Evolutionary conservation across 2,113 vertebrate species (phyloP).

Genomic region (Malurus elegans): DNA sequence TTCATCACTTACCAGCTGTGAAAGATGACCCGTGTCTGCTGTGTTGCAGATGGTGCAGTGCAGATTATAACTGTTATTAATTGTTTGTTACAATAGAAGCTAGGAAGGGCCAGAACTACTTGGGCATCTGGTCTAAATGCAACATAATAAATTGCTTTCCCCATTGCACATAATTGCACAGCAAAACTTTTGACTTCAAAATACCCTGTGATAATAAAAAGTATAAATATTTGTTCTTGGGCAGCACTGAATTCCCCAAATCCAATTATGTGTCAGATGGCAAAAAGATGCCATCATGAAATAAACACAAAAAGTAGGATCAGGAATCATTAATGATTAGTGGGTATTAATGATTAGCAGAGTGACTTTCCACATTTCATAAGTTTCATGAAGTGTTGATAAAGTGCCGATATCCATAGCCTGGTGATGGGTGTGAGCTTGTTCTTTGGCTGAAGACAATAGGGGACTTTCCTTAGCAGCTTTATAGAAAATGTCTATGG

Average conservation of each 20-base stretch:
- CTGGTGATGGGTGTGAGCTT: not conserved
- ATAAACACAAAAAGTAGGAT: not conserved
- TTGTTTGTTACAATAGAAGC: not conserved
- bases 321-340: not conserved
- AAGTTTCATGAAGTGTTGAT: not conserved
- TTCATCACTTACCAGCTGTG: not conserved
- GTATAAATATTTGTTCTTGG: not conserved
- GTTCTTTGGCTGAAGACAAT: not conserved
- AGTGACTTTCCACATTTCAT: not conserved
- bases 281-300: not conserved
- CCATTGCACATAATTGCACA: constrained; percentile 10
- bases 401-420: not conserved
- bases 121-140: not conserved
- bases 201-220: not conserved
- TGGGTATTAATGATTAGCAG: not conserved
- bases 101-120: not conserved
- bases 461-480: not conserved
- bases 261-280: not conserved
- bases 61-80: not conserved
- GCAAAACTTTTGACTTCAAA: constrained; percentile 3
- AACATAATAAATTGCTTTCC: constrained; percentile 16
- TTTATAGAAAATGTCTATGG: not conserved
- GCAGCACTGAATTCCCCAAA: not conserved
- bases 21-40: not conserved
- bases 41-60: not conserved